Evolutionary conservation across 2,888 invertebrate genomes (phyloP).

Genomic region (Apocheima hispidaria): DNA sequence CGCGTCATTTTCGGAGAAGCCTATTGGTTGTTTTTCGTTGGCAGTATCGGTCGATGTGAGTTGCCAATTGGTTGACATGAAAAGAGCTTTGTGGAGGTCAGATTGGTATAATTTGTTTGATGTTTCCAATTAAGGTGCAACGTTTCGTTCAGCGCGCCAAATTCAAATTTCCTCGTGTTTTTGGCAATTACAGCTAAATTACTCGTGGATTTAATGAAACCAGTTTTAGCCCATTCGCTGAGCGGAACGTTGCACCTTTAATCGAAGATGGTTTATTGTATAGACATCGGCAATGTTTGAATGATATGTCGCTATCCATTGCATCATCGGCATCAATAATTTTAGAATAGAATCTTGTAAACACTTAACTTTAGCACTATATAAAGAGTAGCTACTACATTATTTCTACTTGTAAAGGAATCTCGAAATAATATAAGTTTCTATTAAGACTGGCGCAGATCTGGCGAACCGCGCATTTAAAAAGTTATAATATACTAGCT

Average conservation of each 20-base stretch:
- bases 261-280: neutral
- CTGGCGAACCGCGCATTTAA: neutral
- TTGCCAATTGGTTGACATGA: no score
- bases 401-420: slow-evolving; percentile 46
- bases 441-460: slow-evolving; percentile 4
- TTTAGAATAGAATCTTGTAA: slow-evolving; percentile 48
- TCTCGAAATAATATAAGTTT: slow-evolving; percentile 39
- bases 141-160: no score
- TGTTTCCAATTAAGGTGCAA: no score
- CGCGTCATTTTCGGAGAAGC: slow-evolving; percentile 8
- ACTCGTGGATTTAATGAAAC: no score
- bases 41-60: neutral
- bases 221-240: no score
- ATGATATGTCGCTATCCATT: slow-evolving; percentile 23
- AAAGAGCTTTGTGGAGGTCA: no score
- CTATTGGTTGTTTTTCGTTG: slow-evolving; percentile 1
- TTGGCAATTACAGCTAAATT: no score
- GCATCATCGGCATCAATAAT: slow-evolving; percentile 47
- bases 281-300: slow-evolving; percentile 14
- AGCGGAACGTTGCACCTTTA: no score
- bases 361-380: slow-evolving; percentile 44
- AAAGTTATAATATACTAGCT: no score
- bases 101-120: no score
- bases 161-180: no score
- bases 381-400: slow-evolving; percentile 43